These are phyloP conservation scores for Cephus rjabovi DNA, from an alignment of 2,888 invertebrate species.

Conservation along the genomic window DNA sequence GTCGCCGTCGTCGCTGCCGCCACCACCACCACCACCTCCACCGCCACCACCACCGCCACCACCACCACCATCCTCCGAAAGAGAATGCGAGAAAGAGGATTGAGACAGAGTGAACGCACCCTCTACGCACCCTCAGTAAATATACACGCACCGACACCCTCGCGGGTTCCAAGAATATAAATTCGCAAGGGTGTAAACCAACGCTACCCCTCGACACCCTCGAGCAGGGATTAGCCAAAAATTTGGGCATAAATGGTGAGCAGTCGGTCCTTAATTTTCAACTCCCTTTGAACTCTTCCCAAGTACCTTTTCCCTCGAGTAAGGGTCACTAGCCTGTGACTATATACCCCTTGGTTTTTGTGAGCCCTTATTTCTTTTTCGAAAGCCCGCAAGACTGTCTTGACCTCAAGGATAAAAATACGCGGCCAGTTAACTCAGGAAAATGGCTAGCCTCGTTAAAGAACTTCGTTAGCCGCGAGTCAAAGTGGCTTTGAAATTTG, in stretches of 20 bases:
- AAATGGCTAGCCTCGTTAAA: conserved; percentile 60
- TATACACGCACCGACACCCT: not conserved
- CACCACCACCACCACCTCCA: conserved; percentile 19
- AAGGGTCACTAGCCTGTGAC: not conserved
- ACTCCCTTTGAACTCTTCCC: not conserved
- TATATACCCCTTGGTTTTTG: not conserved
- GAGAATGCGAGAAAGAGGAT: not conserved
- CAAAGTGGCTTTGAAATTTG: conserved; percentile 61
- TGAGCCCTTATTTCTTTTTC: not conserved
- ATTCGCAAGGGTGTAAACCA: not conserved
- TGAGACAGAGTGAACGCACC: not conserved
- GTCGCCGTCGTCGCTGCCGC: conserved; percentile 39
- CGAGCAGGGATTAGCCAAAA: not conserved
- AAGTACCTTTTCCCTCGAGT: not conserved
- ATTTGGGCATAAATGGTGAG: not conserved
- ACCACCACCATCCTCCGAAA: conserved; percentile 31
- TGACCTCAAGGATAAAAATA: not conserved
- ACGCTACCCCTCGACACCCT: not conserved
- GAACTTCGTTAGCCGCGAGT: conserved; percentile 54
- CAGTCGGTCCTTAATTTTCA: not conserved
- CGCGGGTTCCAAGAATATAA: not conserved
- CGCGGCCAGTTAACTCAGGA: conserved; percentile 50
- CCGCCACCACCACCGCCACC: conserved; percentile 19
- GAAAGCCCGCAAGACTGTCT: not conserved
- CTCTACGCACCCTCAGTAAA: not conserved